Conservation (phyloP, 30 jellyfish, hydroid and myxozoan genomes). For the Euphysa ruthae region DNA sequence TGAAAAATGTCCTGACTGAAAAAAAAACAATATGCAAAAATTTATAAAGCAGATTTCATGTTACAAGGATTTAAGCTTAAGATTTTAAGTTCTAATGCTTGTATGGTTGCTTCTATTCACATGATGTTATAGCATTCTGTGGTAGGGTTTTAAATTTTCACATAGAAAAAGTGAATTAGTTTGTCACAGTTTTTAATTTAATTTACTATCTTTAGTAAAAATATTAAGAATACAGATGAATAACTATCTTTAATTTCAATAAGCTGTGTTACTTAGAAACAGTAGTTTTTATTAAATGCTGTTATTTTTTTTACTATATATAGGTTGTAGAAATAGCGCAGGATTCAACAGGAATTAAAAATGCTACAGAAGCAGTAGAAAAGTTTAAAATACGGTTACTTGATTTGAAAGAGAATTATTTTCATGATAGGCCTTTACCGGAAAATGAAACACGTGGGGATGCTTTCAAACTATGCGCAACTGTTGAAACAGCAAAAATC, state of each 20-base stretch:
- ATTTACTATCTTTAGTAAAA: no score
- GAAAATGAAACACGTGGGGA: conserved; percentile 86
- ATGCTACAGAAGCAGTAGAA: conserved; percentile 61
- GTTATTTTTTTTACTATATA: neutral
- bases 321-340: conserved; percentile 79
- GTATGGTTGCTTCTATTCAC: no score
- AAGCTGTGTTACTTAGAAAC: no score
- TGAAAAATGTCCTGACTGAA: no score
- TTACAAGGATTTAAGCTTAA: no score
- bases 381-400: conserved; percentile 49
- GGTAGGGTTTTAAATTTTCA: neutral
- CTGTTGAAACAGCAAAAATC: conserved; percentile 71
- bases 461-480: conserved; percentile 75
- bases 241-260: no score
- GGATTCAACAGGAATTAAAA: conserved; percentile 31
- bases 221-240: no score
- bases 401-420: conserved; percentile 43
- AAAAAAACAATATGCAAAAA: no score
- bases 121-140: no score
- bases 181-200: neutral
- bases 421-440: conserved; percentile 72
- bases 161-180: neutral
- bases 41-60: no score
- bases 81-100: no score
- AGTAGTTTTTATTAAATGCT: neutral